Evolutionary conservation across 2,888 invertebrate species (phyloP), one percentile per base, ranked within the genome.

Genomic region (Ochropacha duplaris): DNA sequence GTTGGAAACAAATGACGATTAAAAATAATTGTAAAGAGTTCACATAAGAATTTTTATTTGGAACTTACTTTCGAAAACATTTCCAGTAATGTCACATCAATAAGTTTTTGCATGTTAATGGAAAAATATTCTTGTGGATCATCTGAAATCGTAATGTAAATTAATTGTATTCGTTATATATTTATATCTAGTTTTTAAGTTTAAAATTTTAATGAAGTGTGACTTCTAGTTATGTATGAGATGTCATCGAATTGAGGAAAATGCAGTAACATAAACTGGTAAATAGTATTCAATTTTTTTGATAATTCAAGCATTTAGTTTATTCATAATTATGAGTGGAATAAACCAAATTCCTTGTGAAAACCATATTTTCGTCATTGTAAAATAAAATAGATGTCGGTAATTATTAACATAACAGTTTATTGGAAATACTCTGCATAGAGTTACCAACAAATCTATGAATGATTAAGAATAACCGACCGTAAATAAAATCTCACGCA

Each of bases 11-110:
- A n/a, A n/a, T n/a, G n/a, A n/a, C n/a, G n/a, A n/a, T n/a, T n/a
- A n/a, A n/a, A n/a, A n/a, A n/a, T n/a, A n/a, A 39, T 16, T 6
- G 31, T 31, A 11, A 19, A 44, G n/a, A n/a, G n/a, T n/a, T n/a
- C n/a, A n/a, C n/a, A 39, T 39, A 39, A 39, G 1, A 4, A 12
- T 12, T 19, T 16, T 1, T 44, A 9, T 6, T 1, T n/a, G n/a
- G 8, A 3, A 65, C 62, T 68, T 72, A 85, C 85, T 72, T 80
- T 78, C 3, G 50, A 28, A 57, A 78, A 73, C 70, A 84, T 76
- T 52, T 74, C 70, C 24, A 65, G 64, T 26, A 84, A 58, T 51
- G 69, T 67, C 0, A 22, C 16, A 1, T 58, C 54, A 28, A 82
- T 54, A 14, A 82, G 62, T 39, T 55, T 65, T 26, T 31, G 50